phyloP scores from a whole-genome alignment of 2,888 invertebrate species.

The Caenorhabditis angaria region DNA sequence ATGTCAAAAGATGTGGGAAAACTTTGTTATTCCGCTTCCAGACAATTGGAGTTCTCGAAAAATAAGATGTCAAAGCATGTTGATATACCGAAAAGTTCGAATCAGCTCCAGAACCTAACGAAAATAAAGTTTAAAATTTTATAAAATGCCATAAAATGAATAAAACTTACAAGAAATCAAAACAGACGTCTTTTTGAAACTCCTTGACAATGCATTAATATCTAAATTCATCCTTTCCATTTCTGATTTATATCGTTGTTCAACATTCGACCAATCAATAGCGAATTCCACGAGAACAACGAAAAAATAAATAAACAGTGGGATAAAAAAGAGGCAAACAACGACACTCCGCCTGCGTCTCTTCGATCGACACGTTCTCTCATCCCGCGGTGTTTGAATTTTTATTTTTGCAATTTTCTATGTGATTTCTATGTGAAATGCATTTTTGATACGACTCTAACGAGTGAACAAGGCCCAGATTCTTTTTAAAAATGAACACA shows the following conservation, averaged over 20 bases:
- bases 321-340: background rate
- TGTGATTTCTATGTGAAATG: too few relatives aligned
- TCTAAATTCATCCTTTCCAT: constrained; percentile 38
- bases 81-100: constrained; percentile 48
- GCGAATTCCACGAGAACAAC: background rate
- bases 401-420: too few relatives aligned
- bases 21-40: constrained; percentile 53
- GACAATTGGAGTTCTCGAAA: constrained; percentile 46
- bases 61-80: constrained; percentile 51
- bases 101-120: constrained; percentile 51
- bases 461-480: too few relatives aligned
- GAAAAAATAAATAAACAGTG: constrained; percentile 3
- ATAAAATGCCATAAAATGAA: too few relatives aligned
- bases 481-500: too few relatives aligned
- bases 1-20: constrained; percentile 51
- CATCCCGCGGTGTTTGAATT: constrained; percentile 4
- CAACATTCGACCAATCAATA: background rate
- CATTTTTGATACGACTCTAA: too few relatives aligned
- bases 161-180: constrained; percentile 31
- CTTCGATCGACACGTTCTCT: background rate
- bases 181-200: constrained; percentile 26
- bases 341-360: constrained; percentile 16
- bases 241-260: too few relatives aligned
- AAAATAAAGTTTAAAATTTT: background rate
- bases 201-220: constrained; percentile 29